Percentiles rank a stretch among this genome's conserved stretches.
Evolutionary conservation across 2,797 vertebrate genomes (phyloP).

Genomic region (Gephyroberyx darwinii): DNA sequence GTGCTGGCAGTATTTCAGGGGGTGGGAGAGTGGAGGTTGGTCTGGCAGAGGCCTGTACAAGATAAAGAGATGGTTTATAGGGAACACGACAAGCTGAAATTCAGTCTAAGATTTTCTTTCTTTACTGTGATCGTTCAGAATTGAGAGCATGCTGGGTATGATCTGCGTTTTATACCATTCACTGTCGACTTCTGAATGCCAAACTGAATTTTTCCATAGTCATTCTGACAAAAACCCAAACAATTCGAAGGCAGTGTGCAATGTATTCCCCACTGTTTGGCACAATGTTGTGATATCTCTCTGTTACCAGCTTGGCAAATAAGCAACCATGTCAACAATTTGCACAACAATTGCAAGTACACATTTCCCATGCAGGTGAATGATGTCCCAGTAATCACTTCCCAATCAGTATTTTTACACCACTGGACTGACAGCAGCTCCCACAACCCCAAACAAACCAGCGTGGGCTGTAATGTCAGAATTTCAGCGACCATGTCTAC

Average conservation of each 20-base stretch:
- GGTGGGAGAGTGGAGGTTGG: neutral
- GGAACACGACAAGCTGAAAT: conserved; percentile 24
- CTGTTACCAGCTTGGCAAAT: conserved; percentile 27
- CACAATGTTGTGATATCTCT: conserved; percentile 32
- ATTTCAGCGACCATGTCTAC: conserved; percentile 22
- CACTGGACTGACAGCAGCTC: too few species aligned
- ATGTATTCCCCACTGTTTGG: conserved; percentile 28
- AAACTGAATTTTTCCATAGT: conserved; percentile 30
- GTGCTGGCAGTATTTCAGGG: conserved; percentile 33
- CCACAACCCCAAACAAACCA: too few species aligned
- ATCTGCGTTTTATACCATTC: conserved; percentile 32
- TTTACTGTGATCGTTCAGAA: conserved; percentile 36
- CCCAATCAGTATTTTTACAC: too few species aligned
- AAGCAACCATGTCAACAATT: conserved; percentile 61
- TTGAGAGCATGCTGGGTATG: conserved; percentile 3
- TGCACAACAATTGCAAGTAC: conserved; percentile 51
- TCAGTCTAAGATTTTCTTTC: conserved; percentile 6
- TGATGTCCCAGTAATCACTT: conserved; percentile 5
- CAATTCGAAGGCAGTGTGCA: conserved; percentile 16
- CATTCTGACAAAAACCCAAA: conserved; percentile 30
- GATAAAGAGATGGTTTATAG: conserved; percentile 32
- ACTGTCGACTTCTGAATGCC: conserved; percentile 38
- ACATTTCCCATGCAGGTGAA: conserved; percentile 57
- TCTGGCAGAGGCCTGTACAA: conserved; percentile 20
- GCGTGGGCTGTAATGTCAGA: too few species aligned